These are phyloP conservation scores for Pagrus major DNA, from an alignment of 2,113 vertebrate species.

Conservation along the genomic window DNA sequence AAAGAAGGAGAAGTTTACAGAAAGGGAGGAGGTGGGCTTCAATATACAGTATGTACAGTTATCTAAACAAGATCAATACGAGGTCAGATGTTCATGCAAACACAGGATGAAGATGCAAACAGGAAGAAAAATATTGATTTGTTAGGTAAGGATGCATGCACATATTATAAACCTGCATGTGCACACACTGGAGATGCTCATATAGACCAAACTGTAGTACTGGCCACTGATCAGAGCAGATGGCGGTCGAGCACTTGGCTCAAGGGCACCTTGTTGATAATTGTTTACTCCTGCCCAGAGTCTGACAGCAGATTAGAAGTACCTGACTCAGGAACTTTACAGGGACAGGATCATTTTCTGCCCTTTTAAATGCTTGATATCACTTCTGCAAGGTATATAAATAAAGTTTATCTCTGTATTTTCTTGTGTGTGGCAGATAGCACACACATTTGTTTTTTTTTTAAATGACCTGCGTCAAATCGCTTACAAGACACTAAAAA, in stretches of 20 bases:
- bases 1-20: neutral
- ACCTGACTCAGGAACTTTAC: neutral
- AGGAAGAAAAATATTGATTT: neutral
- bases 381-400: neutral
- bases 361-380: neutral
- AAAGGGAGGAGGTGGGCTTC: neutral
- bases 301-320: neutral
- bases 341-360: neutral
- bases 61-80: neutral
- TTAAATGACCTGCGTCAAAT: neutral
- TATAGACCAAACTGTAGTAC: neutral
- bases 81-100: neutral
- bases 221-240: slow-evolving; percentile 22
- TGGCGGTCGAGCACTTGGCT: neutral
- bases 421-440: no score
- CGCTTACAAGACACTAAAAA: neutral
- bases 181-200: neutral
- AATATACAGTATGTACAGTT: neutral
- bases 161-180: neutral
- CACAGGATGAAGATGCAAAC: neutral
- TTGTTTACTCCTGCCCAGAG: neutral
- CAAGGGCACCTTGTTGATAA: slow-evolving; percentile 6
- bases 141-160: neutral
- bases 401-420: no score
- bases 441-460: no score